Evolutionary conservation across 2,797 vertebrate species (phyloP).

Genomic region (Schizopygopsis malacanthus): DNA sequence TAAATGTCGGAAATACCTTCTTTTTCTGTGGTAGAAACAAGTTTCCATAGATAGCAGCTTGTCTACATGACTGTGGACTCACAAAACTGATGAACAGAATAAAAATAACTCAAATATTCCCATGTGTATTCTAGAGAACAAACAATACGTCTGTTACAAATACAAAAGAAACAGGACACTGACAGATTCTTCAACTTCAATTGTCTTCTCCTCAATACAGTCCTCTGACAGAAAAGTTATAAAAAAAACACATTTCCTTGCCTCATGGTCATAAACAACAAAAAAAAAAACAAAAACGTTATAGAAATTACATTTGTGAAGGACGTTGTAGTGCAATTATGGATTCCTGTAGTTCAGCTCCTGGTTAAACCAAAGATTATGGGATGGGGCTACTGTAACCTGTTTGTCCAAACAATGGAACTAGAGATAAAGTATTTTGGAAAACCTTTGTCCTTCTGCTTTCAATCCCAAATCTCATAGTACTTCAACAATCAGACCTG

Average conservation of each 20-base stretch:
- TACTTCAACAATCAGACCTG: neutral
- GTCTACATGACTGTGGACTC: neutral
- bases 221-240: neutral
- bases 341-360: neutral
- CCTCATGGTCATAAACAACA: neutral
- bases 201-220: neutral
- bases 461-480: neutral
- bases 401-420: constrained; percentile 3
- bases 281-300: neutral
- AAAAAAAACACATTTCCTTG: neutral
- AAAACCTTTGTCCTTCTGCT: neutral
- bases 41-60: neutral
- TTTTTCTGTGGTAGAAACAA: neutral
- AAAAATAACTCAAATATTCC: constrained; percentile 35
- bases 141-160: constrained; percentile 32
- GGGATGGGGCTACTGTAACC: neutral
- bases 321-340: neutral
- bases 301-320: neutral
- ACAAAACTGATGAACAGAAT: constrained; percentile 39
- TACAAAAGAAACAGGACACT: constrained; percentile 42
- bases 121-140: constrained; percentile 21
- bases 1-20: neutral
- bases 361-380: neutral
- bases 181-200: constrained; percentile 51
- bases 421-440: neutral